These are phyloP conservation scores for Sinocyclocheilus anshuiensis DNA, from an alignment of 2,113 vertebrate species.

Conservation along the genomic window DNA sequence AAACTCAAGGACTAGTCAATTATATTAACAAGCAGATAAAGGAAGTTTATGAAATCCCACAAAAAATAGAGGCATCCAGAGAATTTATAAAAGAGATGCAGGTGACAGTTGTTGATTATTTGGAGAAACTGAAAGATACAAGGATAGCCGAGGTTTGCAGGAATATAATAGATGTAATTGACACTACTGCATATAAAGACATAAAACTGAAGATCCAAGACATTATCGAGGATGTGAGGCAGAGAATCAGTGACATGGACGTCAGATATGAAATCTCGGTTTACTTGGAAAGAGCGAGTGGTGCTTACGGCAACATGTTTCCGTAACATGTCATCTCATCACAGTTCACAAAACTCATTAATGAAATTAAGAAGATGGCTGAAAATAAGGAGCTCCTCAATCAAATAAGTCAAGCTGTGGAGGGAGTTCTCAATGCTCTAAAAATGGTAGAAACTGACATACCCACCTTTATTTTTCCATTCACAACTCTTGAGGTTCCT, in stretches of 20 bases:
- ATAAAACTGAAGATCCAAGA: constrained; percentile 79
- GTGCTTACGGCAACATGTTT: constrained; percentile 80
- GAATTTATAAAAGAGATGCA: constrained; percentile 77
- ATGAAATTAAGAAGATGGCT: constrained; percentile 53
- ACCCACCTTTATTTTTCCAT: constrained; percentile 80
- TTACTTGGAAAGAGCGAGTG: constrained; percentile 78
- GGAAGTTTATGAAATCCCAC: constrained; percentile 79
- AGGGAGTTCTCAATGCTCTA: constrained; percentile 71
- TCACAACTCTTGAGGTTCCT: constrained; percentile 85
- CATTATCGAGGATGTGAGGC: constrained; percentile 80
- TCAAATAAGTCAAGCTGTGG: constrained; percentile 59
- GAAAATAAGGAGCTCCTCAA: constrained; percentile 67
- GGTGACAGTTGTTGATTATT: constrained; percentile 62
- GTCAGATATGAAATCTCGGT: constrained; percentile 80
- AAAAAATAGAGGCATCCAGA: constrained; percentile 82
- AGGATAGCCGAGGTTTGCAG: constrained; percentile 76
- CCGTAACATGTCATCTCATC: too few relatives aligned
- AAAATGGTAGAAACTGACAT: constrained; percentile 78
- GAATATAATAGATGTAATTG: constrained; percentile 78
- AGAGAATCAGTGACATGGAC: constrained; percentile 84
- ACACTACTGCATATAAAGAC: constrained; percentile 75
- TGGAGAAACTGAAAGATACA: constrained; percentile 78
- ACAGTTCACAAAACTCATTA: constrained; percentile 69
- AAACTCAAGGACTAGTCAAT: constrained; percentile 77
- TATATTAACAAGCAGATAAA: constrained; percentile 82